A percentile compares a stretch with the other conserved stretches of the same genome.
phyloP scores from a whole-genome alignment of 2,888 invertebrate species.

The Oscheius myriophilus region DNA sequence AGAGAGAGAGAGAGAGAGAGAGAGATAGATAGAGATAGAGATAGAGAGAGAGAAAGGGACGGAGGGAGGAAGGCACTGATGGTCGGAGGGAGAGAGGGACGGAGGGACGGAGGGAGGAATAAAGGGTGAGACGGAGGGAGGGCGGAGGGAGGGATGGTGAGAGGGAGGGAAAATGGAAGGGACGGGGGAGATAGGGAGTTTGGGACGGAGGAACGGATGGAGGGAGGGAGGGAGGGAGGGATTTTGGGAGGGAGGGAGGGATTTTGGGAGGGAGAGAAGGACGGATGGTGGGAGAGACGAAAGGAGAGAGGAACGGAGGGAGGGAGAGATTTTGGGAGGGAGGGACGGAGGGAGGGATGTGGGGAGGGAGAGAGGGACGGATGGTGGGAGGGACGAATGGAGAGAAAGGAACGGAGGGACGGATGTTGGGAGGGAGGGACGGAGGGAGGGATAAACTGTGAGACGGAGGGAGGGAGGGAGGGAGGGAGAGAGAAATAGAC shows the following conservation, averaged over 20 bases:
- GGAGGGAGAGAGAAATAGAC: constrained; percentile 18
- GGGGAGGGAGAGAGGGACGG: background rate
- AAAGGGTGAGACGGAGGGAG: constrained; percentile 19
- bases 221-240: constrained; percentile 10
- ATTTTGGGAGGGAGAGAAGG: background rate
- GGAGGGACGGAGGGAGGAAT: constrained; percentile 11
- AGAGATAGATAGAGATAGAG: background rate
- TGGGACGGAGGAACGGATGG: no score
- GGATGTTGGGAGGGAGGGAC: background rate
- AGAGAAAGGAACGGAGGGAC: no score
- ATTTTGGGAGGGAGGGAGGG: constrained; percentile 6
- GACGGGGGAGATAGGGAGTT: no score
- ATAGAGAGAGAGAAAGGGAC: background rate
- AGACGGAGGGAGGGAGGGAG: background rate
- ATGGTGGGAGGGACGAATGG: constrained; percentile 1
- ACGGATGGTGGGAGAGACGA: constrained; percentile 1
- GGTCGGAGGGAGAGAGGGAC: background rate
- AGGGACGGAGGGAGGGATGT: background rate
- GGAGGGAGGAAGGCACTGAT: background rate
- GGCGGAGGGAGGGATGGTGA: constrained; percentile 28
- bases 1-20: background rate
- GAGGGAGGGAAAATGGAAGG: constrained; percentile 30
- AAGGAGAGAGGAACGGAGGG: constrained; percentile 22
- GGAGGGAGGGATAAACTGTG: background rate
- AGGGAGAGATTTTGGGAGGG: background rate